Conservation (phyloP, 2,888 invertebrate genomes). For the Cataglyphis livida region DNA sequence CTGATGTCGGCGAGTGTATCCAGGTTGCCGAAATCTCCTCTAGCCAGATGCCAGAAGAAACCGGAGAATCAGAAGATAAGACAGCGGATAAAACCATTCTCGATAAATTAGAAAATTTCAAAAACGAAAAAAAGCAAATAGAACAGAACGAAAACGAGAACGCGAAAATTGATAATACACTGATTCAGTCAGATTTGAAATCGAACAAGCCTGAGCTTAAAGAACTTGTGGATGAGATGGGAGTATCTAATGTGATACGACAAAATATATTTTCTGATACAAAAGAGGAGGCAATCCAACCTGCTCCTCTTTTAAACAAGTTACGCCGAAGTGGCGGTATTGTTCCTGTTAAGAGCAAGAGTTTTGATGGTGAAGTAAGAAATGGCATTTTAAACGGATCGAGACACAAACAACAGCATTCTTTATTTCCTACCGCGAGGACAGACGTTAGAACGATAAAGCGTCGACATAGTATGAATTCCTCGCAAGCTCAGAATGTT, state of each 20-base stretch:
- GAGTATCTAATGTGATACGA: slow-evolving; percentile 57
- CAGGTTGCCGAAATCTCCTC: slow-evolving; percentile 82
- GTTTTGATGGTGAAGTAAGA: slow-evolving; percentile 49
- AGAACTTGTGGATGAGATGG: slow-evolving; percentile 18
- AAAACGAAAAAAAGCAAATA: background rate
- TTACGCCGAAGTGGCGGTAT: slow-evolving; percentile 35
- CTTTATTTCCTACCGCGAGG: slow-evolving; percentile 56
- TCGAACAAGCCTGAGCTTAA: slow-evolving; percentile 12
- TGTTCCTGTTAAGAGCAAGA: slow-evolving; percentile 6
- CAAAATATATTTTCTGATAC: slow-evolving; percentile 70
- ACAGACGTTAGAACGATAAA: slow-evolving; percentile 44
- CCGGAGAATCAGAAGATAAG: slow-evolving; percentile 52
- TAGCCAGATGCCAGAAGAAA: slow-evolving; percentile 73
- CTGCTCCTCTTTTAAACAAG: slow-evolving; percentile 30
- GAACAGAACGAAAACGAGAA: slow-evolving; percentile 5
- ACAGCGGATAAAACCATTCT: background rate
- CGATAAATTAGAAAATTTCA: slow-evolving; percentile 4
- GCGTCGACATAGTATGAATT: slow-evolving; percentile 58
- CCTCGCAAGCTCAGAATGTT: slow-evolving; percentile 54
- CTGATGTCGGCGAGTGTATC: slow-evolving; percentile 70
- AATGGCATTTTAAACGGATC: slow-evolving; percentile 46
- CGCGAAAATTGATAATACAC: background rate
- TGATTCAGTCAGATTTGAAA: background rate
- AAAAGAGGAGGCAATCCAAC: slow-evolving; percentile 66
- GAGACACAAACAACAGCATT: slow-evolving; percentile 55